phyloP scores from a whole-genome alignment of 1,140 invertebrate species.

The Zophobas morio region DNA sequence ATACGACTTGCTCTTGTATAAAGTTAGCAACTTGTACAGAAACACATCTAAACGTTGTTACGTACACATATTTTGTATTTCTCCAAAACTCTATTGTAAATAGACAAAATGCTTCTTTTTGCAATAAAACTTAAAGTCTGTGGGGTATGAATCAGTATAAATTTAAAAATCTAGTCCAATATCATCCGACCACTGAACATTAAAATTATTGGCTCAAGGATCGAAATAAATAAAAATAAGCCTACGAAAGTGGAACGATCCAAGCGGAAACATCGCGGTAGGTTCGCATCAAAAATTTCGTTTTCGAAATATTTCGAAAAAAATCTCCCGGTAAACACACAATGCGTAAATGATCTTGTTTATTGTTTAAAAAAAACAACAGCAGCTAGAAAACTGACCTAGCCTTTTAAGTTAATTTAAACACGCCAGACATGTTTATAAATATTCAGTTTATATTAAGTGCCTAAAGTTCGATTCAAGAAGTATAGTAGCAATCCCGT shows the following conservation, averaged over 20 bases:
- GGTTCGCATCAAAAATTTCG: background rate
- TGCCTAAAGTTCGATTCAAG: conserved; percentile 35
- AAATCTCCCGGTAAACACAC: background rate
- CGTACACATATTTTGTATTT: too few species aligned
- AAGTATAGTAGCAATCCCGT: conserved; percentile 16
- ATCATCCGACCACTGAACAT: conserved; percentile 21
- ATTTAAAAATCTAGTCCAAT: conserved; percentile 29
- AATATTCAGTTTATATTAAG: conserved; percentile 42
- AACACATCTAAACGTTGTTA: too few species aligned
- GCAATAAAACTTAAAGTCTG: too few species aligned
- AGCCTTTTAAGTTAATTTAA: conserved; percentile 43
- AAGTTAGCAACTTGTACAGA: too few species aligned
- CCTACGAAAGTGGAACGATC: conserved; percentile 39
- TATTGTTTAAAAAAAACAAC: background rate
- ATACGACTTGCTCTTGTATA: too few species aligned
- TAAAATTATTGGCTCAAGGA: conserved; percentile 45
- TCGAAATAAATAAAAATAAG: conserved; percentile 44
- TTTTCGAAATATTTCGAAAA: background rate
- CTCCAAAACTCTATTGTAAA: too few species aligned
- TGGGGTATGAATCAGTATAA: background rate
- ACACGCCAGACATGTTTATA: conserved; percentile 38
- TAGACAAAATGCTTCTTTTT: too few species aligned
- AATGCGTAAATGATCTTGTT: background rate
- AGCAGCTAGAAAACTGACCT: conserved; percentile 40
- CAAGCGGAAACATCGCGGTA: conserved; percentile 7